Evolutionary conservation across 2,888 invertebrate genomes (phyloP).

Genomic region (Ophonus ardosiacus): DNA sequence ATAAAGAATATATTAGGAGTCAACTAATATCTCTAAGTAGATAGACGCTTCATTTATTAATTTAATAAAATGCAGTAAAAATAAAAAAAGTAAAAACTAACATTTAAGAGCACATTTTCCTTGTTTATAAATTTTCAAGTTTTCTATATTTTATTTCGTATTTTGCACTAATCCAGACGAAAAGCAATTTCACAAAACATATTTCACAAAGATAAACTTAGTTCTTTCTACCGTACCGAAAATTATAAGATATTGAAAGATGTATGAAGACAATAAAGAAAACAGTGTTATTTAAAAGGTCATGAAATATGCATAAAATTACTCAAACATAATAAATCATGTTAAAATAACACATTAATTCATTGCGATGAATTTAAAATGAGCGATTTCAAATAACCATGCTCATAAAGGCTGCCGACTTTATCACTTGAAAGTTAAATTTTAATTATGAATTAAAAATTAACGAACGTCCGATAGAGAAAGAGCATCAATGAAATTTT

Average conservation of each 20-base stretch:
- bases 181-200: slow-evolving; percentile 26
- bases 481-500: slow-evolving; percentile 51
- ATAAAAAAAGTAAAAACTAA: slow-evolving; percentile 4
- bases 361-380: slow-evolving; percentile 38
- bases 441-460: slow-evolving; percentile 62
- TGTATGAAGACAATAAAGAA: not conserved
- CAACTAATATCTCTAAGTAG: slow-evolving; percentile 50
- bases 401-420: slow-evolving; percentile 52
- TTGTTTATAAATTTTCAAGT: not conserved
- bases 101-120: slow-evolving; percentile 12
- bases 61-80: slow-evolving; percentile 8
- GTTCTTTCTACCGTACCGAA: slow-evolving; percentile 2
- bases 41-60: slow-evolving; percentile 39
- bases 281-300: not conserved
- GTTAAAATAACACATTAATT: slow-evolving; percentile 8
- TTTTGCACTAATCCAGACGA: slow-evolving; percentile 25
- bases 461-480: slow-evolving; percentile 52
- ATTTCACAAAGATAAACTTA: slow-evolving; percentile 15
- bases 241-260: slow-evolving; percentile 4
- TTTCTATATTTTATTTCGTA: slow-evolving; percentile 32
- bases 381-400: slow-evolving; percentile 36
- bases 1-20: not conserved
- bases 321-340: slow-evolving; percentile 17
- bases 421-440: slow-evolving; percentile 59
- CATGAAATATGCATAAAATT: not conserved